phyloP scores from a whole-genome alignment of 2,797 vertebrate species.

The Scolopax rusticola region DNA sequence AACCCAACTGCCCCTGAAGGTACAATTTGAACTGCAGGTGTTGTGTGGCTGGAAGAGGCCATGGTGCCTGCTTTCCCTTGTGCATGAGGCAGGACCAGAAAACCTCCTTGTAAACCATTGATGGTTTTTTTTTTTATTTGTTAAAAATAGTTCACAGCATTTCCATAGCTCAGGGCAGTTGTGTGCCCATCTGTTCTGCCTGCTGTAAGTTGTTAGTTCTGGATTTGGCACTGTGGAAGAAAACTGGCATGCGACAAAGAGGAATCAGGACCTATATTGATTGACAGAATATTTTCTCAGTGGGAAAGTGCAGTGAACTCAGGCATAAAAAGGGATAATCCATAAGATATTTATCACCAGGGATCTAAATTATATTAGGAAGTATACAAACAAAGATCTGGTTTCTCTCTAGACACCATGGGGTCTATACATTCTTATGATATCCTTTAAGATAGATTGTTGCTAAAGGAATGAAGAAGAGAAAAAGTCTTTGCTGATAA shows the following conservation, averaged over 20 bases:
- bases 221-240: constrained; percentile 31
- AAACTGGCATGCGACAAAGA: constrained; percentile 23
- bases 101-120: not conserved
- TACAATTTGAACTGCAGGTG: not conserved
- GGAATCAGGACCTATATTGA: constrained; percentile 9
- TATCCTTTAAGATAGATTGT: constrained; percentile 18
- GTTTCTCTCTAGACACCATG: not conserved
- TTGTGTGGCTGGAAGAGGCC: not conserved
- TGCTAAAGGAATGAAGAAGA: constrained; percentile 11
- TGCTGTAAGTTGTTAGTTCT: constrained; percentile 53
- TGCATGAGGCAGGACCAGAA: not conserved
- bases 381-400: constrained; percentile 44
- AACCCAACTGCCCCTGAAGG: not conserved
- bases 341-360: constrained; percentile 28
- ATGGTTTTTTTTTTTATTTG: not conserved
- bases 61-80: not conserved
- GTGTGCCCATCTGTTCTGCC: constrained; percentile 55
- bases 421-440: constrained; percentile 12
- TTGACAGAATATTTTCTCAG: constrained; percentile 57
- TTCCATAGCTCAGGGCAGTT: constrained; percentile 50
- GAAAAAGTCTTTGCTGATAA: constrained; percentile 16
- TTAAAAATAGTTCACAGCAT: constrained; percentile 46
- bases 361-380: constrained; percentile 43
- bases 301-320: constrained; percentile 37
- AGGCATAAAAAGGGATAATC: constrained; percentile 48